These are phyloP conservation scores for Chrosomus eos DNA, from an alignment of 2,797 vertebrate species.

Conservation along the genomic window DNA sequence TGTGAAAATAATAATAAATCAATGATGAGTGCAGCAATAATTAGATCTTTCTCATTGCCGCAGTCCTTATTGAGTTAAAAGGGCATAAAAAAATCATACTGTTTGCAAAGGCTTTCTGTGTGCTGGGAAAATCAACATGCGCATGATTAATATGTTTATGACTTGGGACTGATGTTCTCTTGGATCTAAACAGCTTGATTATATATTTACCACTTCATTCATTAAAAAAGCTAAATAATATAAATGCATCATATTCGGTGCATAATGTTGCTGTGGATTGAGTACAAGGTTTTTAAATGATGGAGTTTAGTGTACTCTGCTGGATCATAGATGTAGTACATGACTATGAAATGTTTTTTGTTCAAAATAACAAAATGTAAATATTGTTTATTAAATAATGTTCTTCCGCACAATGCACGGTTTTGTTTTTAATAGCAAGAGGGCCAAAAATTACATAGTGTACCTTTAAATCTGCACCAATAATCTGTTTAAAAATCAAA, in stretches of 20 bases:
- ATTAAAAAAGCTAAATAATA: not conserved
- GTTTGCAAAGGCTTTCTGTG: slow-evolving; percentile 6
- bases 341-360: not conserved
- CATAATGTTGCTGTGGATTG: not conserved
- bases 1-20: not conserved
- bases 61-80: slow-evolving; percentile 5
- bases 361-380: not conserved
- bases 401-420: not conserved
- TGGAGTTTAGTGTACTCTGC: slow-evolving; percentile 36
- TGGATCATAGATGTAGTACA: not conserved
- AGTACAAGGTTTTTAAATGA: not conserved
- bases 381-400: not conserved
- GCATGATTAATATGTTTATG: slow-evolving; percentile 16
- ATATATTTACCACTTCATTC: not conserved
- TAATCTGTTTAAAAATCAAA: not conserved
- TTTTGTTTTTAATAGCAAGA: not conserved
- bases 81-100: not conserved
- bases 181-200: not conserved
- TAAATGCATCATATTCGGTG: not conserved
- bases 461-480: too few species aligned
- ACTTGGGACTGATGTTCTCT: not conserved
- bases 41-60: not conserved
- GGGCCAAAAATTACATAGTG: too few species aligned
- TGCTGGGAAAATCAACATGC: not conserved
- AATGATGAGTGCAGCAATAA: not conserved